Base-by-base conservation (phyloP, 2,113 vertebrate genomes). In the Willisornis vidua region DNA sequence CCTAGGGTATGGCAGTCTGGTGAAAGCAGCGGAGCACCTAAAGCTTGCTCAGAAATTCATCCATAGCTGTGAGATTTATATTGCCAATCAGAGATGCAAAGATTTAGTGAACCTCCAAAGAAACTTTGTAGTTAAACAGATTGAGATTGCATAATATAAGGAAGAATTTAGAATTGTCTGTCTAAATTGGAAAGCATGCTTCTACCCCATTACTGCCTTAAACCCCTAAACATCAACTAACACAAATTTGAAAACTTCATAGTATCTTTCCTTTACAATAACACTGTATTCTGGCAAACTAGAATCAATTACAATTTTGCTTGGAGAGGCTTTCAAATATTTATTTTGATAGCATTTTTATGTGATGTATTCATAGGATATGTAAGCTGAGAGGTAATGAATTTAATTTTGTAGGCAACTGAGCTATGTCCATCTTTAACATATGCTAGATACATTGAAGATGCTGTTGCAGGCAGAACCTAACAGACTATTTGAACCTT, bases 331-430 rank as follows among this genome's bases (percentile, higher is more conserved):
- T 75, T 89, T 85, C 39, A 87, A 68, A 59, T 93, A 68, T 72
- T 89, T 90, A 58, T 41, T 91, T 96, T 91, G 74, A 57, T 71
- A 43, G 23, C 14, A 51, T 89, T 87, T 90, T 89, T 75, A 29
- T 41, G 24, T 87, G 70, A 39, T 85, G 18, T 74, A 41, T 79
- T 94, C 81, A 61, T 33, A 75, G 23, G 6, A 63, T 93, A 81
- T 63, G 18, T 61, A 80, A 82, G 29, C 66, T 74, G 85, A 87
- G 45, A 43, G 67, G 14, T 65, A 75, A 72, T 65, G 12, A 63
- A 72, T 80, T 92, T 52, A 23, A 35, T 83, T 85, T 52, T 80
- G 16, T 73, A 66, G 58, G 16, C 51, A 66, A 5, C 46, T 66
- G 45, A 93, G 46, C 58, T 90, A 5, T 76, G 54, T 80, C 11